Base-by-base conservation (phyloP, 2,113 vertebrate species). In the Condylura cristata region DNA sequence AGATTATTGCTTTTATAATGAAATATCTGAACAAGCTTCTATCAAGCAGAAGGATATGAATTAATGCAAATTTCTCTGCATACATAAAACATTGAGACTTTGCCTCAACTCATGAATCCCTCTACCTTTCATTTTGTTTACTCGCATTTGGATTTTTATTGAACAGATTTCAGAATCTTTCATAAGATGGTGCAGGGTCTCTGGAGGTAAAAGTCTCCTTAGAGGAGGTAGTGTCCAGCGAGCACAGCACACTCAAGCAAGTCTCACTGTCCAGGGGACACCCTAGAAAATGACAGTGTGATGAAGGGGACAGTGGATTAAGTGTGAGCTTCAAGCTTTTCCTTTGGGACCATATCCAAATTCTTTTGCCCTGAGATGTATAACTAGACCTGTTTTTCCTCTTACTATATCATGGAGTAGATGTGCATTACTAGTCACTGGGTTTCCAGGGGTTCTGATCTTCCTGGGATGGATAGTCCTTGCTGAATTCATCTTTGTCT, bases 11-110 rank as follows among this genome's bases (percentile, higher is more conserved):
- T 91, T 95, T 92, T 76, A 87, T 91, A 87, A 95, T 89, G 87
- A 95, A 95, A 89, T 96, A 95, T 76, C 72, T 97, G 95, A 93
- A 94, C 94, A 96, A 37, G 92, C 88, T 97, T 90, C 96, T 70
- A 96, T 66, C 96, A 97, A 97, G 91, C 44, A 1, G 71, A 91
- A 95, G 97, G 81, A 89, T 96, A 89, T 97, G 97, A 98, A 98
- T 97, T 95, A 97, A 98, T 68, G 53, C 96, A 97, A 96, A 88
- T 91, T 96, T 96, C 81, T 88, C 94, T 44, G 79, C 93, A 93
- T 97, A 90, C 37, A 6, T 97, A 93, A 97, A 97, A 98, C 97
- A 98, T 96, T 1, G 90, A 8, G 34, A 96, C 86, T 96, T 97
- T 94, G 83, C 89, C 90, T 93, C 39, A 58, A 34, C 18, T 97